Conservation (phyloP, 2,888 invertebrate genomes). For the Scaptomyza reducta region DNA sequence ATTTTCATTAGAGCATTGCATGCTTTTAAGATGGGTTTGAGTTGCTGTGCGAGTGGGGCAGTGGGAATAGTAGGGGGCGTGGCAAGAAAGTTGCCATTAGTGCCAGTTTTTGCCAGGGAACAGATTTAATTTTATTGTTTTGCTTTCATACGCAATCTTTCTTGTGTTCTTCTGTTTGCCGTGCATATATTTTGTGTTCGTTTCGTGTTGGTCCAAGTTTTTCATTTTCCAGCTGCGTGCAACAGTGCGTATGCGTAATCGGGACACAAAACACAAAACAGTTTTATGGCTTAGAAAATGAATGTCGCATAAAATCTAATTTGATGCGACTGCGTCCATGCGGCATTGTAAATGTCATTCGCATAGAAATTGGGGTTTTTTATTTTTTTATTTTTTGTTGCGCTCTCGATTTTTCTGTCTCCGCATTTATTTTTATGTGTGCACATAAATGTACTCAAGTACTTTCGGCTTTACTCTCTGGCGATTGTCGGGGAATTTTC, state of each 20-base stretch:
- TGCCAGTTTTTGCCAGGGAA: conserved; percentile 69
- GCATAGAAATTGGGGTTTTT: conserved; percentile 61
- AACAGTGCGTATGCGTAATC: conserved; percentile 79
- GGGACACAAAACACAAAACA: conserved; percentile 38
- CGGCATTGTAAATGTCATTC: conserved; percentile 57
- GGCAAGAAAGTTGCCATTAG: conserved; percentile 67
- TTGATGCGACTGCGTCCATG: conserved; percentile 50
- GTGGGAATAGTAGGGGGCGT: not conserved
- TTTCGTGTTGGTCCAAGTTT: conserved; percentile 24
- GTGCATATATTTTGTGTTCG: conserved; percentile 18
- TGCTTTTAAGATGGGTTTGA: conserved; percentile 35
- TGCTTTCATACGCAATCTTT: conserved; percentile 58
- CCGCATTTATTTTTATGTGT: conserved; percentile 29
- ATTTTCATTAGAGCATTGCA: conserved; percentile 60
- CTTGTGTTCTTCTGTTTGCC: conserved; percentile 16
- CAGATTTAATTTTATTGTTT: conserved; percentile 82
- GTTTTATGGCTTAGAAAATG: conserved; percentile 77
- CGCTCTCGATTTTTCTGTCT: conserved; percentile 1
- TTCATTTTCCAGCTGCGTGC: conserved; percentile 67
- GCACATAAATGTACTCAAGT: conserved; percentile 35
- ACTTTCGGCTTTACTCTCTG: conserved; percentile 14
- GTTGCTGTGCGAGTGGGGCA: not conserved
- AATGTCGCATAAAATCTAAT: conserved; percentile 58
- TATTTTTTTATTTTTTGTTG: conserved; percentile 1
- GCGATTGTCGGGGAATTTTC: conserved; percentile 17